Base-by-base conservation (phyloP, 2,113 vertebrate species). In the Paradoxurus hermaphroditus region DNA sequence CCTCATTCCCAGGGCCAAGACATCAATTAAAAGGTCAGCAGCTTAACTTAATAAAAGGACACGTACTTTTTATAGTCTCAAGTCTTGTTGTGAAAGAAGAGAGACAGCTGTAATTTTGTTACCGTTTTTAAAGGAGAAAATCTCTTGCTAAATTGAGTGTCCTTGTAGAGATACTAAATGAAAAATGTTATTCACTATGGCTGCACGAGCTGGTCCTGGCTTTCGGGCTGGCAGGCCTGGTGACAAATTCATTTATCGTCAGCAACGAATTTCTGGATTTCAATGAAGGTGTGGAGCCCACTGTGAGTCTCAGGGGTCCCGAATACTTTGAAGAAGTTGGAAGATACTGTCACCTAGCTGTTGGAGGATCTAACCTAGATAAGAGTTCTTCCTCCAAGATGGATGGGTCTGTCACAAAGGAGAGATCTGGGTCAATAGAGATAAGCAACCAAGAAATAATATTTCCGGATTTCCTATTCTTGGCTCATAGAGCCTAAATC, bases 61-160 rank as follows among this genome's bases (percentile, higher is more conserved):
- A 85, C 44, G 46, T 51, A 77, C 18, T 92, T 96, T 96, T 67
- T 49, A 78, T 75, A 78, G 63, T 70, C 36, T 84, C 41, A 82
- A 46, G 49, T 73, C 41, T 79, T 85, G 7, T 16, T 95, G 44
- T 39, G 31, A 94, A 72, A 90, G 9, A 56, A 92, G 73, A 72
- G 18, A 92, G 51, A 29, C 34, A 88, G n/a, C 15, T 90, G 51
- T 89, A 41, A 44, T 84, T 94, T 36, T 88, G 53, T 77, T 96
- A 77, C 27, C 1, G 10, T 85, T 95, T 93, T 56, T 92, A 94
- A 90, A 97, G 68, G 59, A 90, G 68, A 96, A 86, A 91, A 84
- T 94, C 39, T 86, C 29, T 93, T 89, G 92, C 13, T 63, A 46
- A 79, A 85, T 41, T 90, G 86, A 95, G 27, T 53, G n/a, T 51